Conservation (phyloP, 2,113 vertebrate species). For the Podarcis cretensis region DNA sequence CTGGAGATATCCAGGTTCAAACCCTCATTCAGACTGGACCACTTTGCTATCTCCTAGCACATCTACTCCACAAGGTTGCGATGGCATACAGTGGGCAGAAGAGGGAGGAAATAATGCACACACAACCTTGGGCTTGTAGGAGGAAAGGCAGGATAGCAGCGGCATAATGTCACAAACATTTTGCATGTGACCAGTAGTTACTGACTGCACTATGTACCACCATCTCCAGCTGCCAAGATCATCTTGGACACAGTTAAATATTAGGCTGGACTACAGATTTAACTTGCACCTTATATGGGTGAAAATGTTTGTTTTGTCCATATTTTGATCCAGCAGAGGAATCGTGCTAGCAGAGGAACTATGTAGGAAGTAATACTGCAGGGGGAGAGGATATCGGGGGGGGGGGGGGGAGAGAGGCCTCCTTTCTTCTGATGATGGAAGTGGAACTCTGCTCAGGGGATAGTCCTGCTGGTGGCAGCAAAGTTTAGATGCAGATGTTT, state of each 20-base stretch:
- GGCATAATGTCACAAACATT: neutral
- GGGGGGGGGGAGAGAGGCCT: too few relatives aligned
- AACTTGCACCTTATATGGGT: too few relatives aligned
- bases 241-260: neutral
- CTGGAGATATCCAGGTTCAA: neutral
- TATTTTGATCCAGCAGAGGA: too few relatives aligned
- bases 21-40: neutral
- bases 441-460: too few relatives aligned
- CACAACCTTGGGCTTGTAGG: neutral
- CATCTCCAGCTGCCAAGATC: neutral
- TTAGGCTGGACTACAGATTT: neutral
- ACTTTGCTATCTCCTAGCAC: neutral
- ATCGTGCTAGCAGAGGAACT: too few relatives aligned
- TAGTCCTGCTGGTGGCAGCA: too few relatives aligned
- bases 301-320: too few relatives aligned
- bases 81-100: neutral
- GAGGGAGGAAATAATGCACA: neutral
- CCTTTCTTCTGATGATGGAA: too few relatives aligned
- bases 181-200: neutral
- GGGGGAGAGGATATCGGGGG: too few relatives aligned
- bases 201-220: neutral
- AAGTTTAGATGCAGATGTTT: too few relatives aligned
- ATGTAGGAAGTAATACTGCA: too few relatives aligned
- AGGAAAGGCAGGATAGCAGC: neutral
- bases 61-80: neutral